Percentiles rank a stretch among this genome's conserved stretches.
These are phyloP conservation scores for Otis tarda DNA, from an alignment of 2,113 vertebrate genomes.

Conservation along the genomic window DNA sequence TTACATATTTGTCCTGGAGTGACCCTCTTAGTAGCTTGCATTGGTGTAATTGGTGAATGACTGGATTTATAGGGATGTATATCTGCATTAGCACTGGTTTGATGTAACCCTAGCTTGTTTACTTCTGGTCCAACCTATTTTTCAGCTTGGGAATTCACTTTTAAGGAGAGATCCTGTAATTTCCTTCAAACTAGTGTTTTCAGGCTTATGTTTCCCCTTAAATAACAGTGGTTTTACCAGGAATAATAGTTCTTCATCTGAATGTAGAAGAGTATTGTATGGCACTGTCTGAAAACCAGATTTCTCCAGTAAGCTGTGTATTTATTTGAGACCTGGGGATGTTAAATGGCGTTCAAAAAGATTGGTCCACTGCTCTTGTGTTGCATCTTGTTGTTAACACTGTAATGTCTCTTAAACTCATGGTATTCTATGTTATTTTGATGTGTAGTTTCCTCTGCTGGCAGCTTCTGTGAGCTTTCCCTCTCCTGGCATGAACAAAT, in stretches of 20 bases:
- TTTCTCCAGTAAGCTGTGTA: not conserved
- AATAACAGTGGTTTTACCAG: not conserved
- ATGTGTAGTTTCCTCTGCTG: not conserved
- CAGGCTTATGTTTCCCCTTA: not conserved
- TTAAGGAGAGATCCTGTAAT: not conserved
- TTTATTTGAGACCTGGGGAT: not conserved
- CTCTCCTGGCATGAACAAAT: not conserved
- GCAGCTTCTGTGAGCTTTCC: not conserved
- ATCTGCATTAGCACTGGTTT: slow-evolving; percentile 17
- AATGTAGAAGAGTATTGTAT: no score
- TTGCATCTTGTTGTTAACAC: not conserved
- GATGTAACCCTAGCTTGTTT: slow-evolving; percentile 29
- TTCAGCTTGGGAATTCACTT: not conserved
- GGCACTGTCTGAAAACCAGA: not conserved
- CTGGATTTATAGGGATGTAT: slow-evolving; percentile 51
- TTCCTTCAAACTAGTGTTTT: not conserved
- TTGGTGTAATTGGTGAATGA: slow-evolving; percentile 48
- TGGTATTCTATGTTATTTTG: rapidly evolving
- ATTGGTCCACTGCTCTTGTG: not conserved
- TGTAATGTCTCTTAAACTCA: rapidly evolving
- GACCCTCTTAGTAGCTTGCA: slow-evolving; percentile 55
- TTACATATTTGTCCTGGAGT: slow-evolving; percentile 49
- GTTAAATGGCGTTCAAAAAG: not conserved
- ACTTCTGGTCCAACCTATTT: not conserved
- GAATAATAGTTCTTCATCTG: not conserved